These are phyloP conservation scores for Redunca redunca DNA, from an alignment of 2,113 vertebrate genomes.

Conservation along the genomic window DNA sequence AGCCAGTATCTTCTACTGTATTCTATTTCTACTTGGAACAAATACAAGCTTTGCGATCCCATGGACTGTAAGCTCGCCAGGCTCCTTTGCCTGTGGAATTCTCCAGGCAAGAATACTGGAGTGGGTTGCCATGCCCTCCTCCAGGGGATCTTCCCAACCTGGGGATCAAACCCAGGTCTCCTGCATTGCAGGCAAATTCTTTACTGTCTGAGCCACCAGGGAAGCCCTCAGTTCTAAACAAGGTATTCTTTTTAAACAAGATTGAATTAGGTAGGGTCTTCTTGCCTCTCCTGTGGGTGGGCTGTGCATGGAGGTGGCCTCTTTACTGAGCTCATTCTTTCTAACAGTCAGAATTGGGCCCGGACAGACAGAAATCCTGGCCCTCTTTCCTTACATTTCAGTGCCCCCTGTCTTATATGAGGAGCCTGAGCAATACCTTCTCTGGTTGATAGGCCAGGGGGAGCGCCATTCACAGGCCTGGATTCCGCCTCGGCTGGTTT, in stretches of 20 bases:
- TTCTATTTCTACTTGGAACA: not conserved
- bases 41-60: not conserved
- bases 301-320: not conserved
- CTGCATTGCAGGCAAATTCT: not conserved
- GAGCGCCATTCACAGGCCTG: not conserved
- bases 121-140: not conserved
- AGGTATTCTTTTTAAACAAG: not conserved
- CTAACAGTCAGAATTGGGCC: not conserved
- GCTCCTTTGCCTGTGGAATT: not conserved
- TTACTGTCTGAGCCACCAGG: not conserved
- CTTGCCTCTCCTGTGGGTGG: not conserved
- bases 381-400: not conserved
- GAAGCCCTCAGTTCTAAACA: not conserved
- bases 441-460: not conserved
- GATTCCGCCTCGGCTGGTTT: not conserved
- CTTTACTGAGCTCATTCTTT: not conserved
- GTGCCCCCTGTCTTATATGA: not conserved
- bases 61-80: not conserved
- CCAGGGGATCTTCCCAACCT: not conserved
- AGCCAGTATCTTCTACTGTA: not conserved
- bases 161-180: not conserved
- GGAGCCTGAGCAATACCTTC: not conserved
- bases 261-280: not conserved
- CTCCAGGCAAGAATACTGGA: not conserved
- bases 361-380: accelerated